phyloP scores from a whole-genome alignment of 2,888 invertebrate species.

The Zygogramma bicolorata region DNA sequence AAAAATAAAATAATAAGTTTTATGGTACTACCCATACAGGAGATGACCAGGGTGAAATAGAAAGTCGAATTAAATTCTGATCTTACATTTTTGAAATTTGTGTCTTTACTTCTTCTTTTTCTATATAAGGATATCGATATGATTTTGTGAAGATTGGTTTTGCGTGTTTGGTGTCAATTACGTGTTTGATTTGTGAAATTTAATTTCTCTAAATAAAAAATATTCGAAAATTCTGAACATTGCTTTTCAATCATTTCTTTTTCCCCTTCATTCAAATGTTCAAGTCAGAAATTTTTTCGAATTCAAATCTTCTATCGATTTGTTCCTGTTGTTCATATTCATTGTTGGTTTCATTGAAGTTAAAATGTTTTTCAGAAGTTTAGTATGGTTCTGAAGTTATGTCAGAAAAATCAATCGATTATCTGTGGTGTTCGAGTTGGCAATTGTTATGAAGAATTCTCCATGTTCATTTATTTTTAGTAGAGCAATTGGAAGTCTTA shows the following conservation, averaged over 20 bases:
- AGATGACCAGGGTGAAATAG: slow-evolving; percentile 21
- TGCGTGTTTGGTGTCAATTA: slow-evolving; percentile 29
- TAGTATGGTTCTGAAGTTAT: neutral
- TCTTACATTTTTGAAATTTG: slow-evolving; percentile 21
- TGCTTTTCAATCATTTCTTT: neutral
- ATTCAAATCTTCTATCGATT: no score
- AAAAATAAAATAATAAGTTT: slow-evolving; percentile 21
- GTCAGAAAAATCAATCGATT: neutral
- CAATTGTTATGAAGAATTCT: neutral
- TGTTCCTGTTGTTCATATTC: no score
- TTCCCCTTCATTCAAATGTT: no score
- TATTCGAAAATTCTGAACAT: neutral
- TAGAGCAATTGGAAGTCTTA: neutral
- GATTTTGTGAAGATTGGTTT: slow-evolving; percentile 10
- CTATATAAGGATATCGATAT: slow-evolving; percentile 14
- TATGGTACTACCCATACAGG: slow-evolving; percentile 36
- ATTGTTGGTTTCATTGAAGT: neutral
- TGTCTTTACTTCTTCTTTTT: slow-evolving; percentile 19
- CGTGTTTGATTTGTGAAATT: slow-evolving; percentile 31
- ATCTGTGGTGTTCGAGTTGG: neutral
- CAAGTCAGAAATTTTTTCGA: no score
- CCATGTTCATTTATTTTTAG: neutral
- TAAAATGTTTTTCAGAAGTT: neutral
- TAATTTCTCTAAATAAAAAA: neutral
- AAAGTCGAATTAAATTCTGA: slow-evolving; percentile 25